Evolutionary conservation across 2,797 vertebrate genomes (phyloP), one percentile per base, ranked within the genome.

Genomic region (Hippocampus kuda): DNA sequence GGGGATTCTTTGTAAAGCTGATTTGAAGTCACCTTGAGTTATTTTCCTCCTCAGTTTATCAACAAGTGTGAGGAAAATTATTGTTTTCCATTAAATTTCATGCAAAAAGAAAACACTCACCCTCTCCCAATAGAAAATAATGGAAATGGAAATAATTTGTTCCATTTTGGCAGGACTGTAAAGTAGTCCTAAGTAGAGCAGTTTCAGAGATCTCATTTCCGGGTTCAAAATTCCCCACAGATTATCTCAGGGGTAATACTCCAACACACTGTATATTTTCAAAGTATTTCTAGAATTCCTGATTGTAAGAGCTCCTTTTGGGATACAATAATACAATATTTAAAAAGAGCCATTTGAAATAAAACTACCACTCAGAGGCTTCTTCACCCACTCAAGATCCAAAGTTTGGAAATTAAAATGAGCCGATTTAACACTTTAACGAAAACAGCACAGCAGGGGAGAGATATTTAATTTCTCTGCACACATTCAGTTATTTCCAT

Each of bases 401-500:
- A 66, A 24, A 27, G 71, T 71, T 66, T 68, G 68, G 65, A 72
- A 75, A 75, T 81, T 60, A 75, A 75, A 69, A 78, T 70, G 68
- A 73, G 83, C 78, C 76, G 77, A 81, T 70, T 59, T 66, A 44
- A 54, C 54, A 26, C 11, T 80, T 85, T 76, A 15, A 66, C 62
- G 46, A 68, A 61, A 56, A 70, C 59, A 71, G 74, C 67, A 66
- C 77, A 77, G 71, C 72, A 70, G 77, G 72, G 73, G 73, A 59
- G 49, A 46, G 78, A 80, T 75, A 67, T 66, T 61, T 75, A 46
- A 82, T 83, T 75, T 81, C 63, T 74, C 68, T 72, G 72, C 76
- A 72, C 54, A 48, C 64, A 51, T 82, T 70, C 74, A 26, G 74
- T 79, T 74, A 73, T 81, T 75, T 72, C 26, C 66, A 71, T 22